Evolutionary conservation across 2,113 vertebrate species (phyloP).

Genomic region (Hippocampus comes): DNA sequence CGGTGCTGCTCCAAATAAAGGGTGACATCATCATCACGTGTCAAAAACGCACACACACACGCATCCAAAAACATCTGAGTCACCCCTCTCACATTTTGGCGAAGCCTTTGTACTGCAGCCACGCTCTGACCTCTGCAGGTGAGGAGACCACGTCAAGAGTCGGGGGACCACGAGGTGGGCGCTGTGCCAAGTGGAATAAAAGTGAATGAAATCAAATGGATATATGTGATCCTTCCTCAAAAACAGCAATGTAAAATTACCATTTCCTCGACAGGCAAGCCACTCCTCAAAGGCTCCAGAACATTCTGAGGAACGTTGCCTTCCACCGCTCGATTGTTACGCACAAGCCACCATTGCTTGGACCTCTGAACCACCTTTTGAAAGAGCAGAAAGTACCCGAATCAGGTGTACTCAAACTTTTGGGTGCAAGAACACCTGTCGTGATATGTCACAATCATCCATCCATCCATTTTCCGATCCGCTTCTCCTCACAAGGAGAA

Average conservation of each 20-base stretch:
- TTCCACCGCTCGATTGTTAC: constrained; percentile 58
- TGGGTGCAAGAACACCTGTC: background rate
- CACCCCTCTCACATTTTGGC: constrained; percentile 75
- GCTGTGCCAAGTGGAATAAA: constrained; percentile 1
- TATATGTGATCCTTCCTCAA: background rate
- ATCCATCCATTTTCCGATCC: too few relatives aligned
- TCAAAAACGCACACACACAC: background rate
- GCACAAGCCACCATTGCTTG: constrained; percentile 87
- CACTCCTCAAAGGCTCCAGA: constrained; percentile 66
- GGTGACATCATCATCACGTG: background rate
- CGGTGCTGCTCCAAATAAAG: constrained; percentile 69
- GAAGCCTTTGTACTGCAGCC: constrained; percentile 83
- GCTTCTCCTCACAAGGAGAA: too few relatives aligned
- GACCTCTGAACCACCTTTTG: constrained; percentile 80
- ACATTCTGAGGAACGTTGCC: constrained; percentile 86
- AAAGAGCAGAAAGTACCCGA: background rate
- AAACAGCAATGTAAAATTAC: constrained; percentile 22
- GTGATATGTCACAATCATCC: too few relatives aligned
- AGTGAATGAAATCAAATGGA: background rate
- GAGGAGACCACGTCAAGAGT: constrained; percentile 69
- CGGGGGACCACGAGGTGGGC: constrained; percentile 36
- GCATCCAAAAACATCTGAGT: background rate
- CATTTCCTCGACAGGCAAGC: background rate
- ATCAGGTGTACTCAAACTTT: background rate
- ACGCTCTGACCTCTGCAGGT: constrained; percentile 79